Base-by-base conservation (phyloP, 2,113 vertebrate genomes). In the Leptobrachium ailaonicum region DNA sequence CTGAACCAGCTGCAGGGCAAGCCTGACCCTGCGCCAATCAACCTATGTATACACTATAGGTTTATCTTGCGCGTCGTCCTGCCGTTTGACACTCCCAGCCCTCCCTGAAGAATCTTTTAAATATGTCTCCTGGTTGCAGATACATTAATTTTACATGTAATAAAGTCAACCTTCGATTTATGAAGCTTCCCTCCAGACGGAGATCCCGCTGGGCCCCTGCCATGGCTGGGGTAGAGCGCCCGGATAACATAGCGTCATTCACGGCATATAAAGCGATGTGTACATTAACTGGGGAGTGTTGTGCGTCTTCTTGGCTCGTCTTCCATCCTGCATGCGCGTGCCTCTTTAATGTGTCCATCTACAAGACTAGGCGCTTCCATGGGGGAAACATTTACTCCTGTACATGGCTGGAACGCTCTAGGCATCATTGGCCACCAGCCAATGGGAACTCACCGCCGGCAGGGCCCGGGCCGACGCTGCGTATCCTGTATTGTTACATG, bases 91-190 rank as follows among this genome's bases (percentile, higher is more conserved):
- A 62, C 32, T 42, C n/a, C n/a, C 43, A 41, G 41, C 72, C 40
- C 42, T 6, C 72, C 60, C 32, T 60, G n/a, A 74, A 44, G 12
- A 41, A 14, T 40, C 10, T 63, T 12, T 75, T 75, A 45, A 75
- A 75, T 75, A 75, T 13, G 64, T 44, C 44, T 32, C 47, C 10
- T 75, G 11, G 47, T 45, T 45, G 73, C 58, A 56, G 47, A 64
- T 62, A n/a, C n/a, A 64, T 75, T 14, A 75, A 75, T 75, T 75
- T 64, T 75, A 64, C 73, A 75, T 47, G 58, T 64, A 60, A 64
- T 43, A 73, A 62, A 60, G 53, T 73, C 71, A 74, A 56, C 8
- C 58, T 7, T 11, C 42, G 73, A 75, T 75, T 75, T 62, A 72
- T 72, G 63, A 42, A 8, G 44, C 2, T 4, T 32, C 47, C 8